Evolutionary conservation across 1,140 invertebrate species (phyloP), one percentile per base, ranked within the genome.

Genomic region (Argopecten irradians): DNA sequence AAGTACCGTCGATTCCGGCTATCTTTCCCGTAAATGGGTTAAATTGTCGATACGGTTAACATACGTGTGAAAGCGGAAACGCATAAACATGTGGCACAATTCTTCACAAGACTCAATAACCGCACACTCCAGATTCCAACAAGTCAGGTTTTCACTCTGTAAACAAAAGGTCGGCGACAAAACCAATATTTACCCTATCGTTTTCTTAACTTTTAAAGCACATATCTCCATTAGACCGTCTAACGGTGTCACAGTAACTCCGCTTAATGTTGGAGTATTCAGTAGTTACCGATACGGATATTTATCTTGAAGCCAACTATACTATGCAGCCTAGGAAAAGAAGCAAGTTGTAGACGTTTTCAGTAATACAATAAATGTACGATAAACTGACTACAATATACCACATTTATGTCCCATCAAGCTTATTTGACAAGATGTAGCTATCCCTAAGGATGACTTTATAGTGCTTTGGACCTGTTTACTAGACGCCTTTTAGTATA

Each of bases 21-120:
- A 71, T 71, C 55, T 71, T 8, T 71, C 55, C 55, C 55, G 22
- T 71, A 28, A 71, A 71, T 71, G 55, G 55, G 55, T 28, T 71
- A 71, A 71, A 71, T 71, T 71, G 55, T 28, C 55, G 55, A 71
- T 71, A 71, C 13, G 55, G 55, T 28, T 71, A 71, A 71, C 55
- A n/a, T 71, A 71, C 55, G 55, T 71, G 55, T 71, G 55, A 71
- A 71, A 71, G 22, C 55, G 55, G 55, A 71, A 71, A 71, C 55
- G 16, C 55, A 71, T 71, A 71, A 71, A 71, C 55, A 28, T n/a
- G 55, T 71, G n/a, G 22, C 55, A 71, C 55, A 71, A 28, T 71
- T 28, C 55, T 71, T 11, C 55, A 71, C 55, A 11, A 71, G 55
- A 71, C 5, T 5, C 55, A 71, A 71, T 28, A 22, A 71, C 55